phyloP scores from a whole-genome alignment of 1,140 invertebrate genomes.

The Philopotamus ludificatus region DNA sequence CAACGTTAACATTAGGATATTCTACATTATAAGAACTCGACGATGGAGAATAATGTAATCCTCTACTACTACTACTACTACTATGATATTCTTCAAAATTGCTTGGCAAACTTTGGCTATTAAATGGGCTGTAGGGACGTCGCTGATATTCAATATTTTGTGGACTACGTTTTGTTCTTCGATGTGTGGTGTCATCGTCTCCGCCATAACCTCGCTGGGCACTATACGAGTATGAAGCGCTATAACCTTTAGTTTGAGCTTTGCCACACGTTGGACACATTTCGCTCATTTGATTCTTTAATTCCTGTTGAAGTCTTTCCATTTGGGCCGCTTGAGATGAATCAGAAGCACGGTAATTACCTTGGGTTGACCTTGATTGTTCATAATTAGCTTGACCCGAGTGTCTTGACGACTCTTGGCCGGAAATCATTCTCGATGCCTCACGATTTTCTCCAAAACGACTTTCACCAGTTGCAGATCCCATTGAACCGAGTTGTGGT shows the following conservation, averaged over 20 bases:
- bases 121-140: no score
- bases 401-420: conserved; percentile 40
- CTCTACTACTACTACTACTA: no score
- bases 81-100: no score
- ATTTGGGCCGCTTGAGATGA: conserved; percentile 19
- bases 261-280: conserved; percentile 22
- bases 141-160: no score
- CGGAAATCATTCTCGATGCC: conserved; percentile 42
- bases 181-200: not conserved
- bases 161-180: conserved; percentile 22
- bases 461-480: conserved; percentile 44
- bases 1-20: no score
- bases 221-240: conserved; percentile 37
- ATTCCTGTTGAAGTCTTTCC: conserved; percentile 26
- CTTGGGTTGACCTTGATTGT: conserved; percentile 5
- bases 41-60: no score
- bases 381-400: conserved; percentile 20
- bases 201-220: conserved; percentile 37
- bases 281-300: conserved; percentile 35
- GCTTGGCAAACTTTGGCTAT: no score
- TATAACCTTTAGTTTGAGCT: conserved; percentile 36
- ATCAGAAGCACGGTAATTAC: not conserved
- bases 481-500: conserved; percentile 14
- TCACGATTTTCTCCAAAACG: conserved; percentile 42
- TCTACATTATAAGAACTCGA: no score